A percentile compares a stretch with the other conserved stretches of the same genome.
These are phyloP conservation scores for Girardia tigrina DNA, from an alignment of 2,888 invertebrate genomes.

Conservation along the genomic window DNA sequence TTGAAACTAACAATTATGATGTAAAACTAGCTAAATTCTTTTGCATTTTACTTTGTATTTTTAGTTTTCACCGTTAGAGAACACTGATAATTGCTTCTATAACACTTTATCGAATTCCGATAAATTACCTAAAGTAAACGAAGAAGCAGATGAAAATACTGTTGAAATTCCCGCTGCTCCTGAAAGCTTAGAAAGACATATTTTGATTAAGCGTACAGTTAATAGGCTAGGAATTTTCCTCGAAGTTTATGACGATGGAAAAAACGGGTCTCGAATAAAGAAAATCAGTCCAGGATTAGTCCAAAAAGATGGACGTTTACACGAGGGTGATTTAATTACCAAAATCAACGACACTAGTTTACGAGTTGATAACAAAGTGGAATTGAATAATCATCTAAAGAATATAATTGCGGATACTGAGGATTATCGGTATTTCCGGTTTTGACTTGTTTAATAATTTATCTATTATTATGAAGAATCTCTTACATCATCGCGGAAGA, in stretches of 20 bases:
- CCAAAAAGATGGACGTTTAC: neutral
- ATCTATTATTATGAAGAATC: neutral
- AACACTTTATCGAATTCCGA: neutral
- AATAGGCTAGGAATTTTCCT: neutral
- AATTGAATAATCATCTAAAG: neutral
- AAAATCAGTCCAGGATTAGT: neutral
- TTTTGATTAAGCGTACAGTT: neutral
- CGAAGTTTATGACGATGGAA: neutral
- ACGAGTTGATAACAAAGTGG: neutral
- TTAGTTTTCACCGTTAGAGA: neutral
- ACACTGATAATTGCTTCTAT: neutral
- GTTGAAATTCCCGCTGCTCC: neutral
- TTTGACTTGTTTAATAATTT: neutral
- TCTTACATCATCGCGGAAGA: conserved; percentile 11
- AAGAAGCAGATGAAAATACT: neutral
- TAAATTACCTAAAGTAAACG: neutral
- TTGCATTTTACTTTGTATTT: neutral
- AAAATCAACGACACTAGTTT: neutral
- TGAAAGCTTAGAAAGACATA: neutral
- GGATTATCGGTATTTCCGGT: neutral
- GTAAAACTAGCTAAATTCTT: neutral
- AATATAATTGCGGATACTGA: neutral
- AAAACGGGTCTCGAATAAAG: neutral
- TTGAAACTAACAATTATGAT: neutral
- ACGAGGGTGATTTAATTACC: neutral